Conservation (phyloP, 2,797 vertebrate species). For the Aeoliscus strigatus region DNA sequence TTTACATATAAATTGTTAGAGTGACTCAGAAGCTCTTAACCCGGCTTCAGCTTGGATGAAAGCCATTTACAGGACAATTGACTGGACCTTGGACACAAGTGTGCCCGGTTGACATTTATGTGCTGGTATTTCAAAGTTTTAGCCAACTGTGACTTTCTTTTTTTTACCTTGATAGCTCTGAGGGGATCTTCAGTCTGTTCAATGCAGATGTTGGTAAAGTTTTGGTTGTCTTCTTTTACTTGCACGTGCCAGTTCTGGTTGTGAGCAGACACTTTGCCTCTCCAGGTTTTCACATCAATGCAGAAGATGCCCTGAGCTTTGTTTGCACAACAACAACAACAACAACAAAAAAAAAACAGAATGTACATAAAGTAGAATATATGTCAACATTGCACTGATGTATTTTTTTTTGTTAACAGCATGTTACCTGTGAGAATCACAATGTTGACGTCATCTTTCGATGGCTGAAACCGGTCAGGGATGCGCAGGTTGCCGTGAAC, state of each 20-base stretch:
- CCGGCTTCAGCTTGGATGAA: constrained; percentile 35
- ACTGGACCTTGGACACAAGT: constrained; percentile 47
- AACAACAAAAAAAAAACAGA: constrained; percentile 1
- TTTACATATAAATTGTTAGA: constrained; percentile 64
- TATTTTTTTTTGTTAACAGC: background rate
- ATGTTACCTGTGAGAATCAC: constrained; percentile 69
- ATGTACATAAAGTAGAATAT: too few species aligned
- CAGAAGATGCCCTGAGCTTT: constrained; percentile 75
- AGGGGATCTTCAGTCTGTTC: constrained; percentile 72
- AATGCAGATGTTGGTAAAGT: constrained; percentile 64
- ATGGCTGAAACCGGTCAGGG: constrained; percentile 56
- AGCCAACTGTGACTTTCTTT: constrained; percentile 10
- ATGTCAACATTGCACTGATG: background rate
- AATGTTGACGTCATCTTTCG: constrained; percentile 72
- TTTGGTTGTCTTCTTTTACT: constrained; percentile 60
- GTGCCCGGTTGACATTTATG: constrained; percentile 50
- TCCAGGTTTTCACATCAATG: constrained; percentile 73
- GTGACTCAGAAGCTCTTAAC: constrained; percentile 59
- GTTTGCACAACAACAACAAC: background rate
- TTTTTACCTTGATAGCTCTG: constrained; percentile 67
- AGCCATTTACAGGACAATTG: constrained; percentile 46
- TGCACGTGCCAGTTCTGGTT: constrained; percentile 66
- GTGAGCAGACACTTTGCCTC: constrained; percentile 55
- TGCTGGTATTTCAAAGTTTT: constrained; percentile 18
- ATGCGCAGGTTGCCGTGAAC: constrained; percentile 71